Evolutionary conservation across 2,888 invertebrate genomes (phyloP).

Genomic region (Seira musarum): DNA sequence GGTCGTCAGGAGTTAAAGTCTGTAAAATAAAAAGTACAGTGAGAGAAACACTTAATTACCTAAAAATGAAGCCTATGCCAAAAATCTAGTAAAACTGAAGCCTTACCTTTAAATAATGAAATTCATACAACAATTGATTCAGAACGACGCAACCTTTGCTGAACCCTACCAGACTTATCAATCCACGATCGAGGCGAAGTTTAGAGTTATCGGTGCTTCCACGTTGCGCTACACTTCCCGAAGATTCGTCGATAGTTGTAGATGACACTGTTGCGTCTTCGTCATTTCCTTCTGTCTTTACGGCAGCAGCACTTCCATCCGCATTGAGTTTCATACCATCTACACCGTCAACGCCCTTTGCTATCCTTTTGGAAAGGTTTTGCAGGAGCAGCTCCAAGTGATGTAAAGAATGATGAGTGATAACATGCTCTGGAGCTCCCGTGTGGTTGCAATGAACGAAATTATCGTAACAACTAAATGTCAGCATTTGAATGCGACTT

Average conservation of each 20-base stretch:
- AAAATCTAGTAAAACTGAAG: neutral
- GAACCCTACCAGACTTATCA: conserved; percentile 83
- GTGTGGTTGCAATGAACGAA: conserved; percentile 87
- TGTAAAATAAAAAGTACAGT: conserved; percentile 48
- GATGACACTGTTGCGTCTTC: conserved; percentile 55
- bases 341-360: conserved; percentile 32
- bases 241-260: conserved; percentile 54
- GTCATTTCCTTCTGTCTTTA: conserved; percentile 29
- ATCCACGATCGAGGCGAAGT: conserved; percentile 75
- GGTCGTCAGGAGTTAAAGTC: conserved; percentile 79
- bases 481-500: conserved; percentile 85
- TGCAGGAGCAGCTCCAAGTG: conserved; percentile 79
- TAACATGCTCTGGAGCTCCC: conserved; percentile 82
- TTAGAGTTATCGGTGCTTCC: conserved; percentile 24
- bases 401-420: conserved; percentile 80
- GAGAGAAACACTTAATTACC: neutral
- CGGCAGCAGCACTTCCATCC: neutral
- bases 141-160: conserved; percentile 95
- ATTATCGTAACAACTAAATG: conserved; percentile 90
- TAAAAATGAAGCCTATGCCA: neutral
- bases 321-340: neutral
- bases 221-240: neutral
- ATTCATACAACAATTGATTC: conserved; percentile 91
- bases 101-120: conserved; percentile 80
- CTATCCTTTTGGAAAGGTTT: conserved; percentile 70